Percentiles rank a stretch among this genome's conserved stretches.
Conservation (phyloP, 1,140 invertebrate species). For the Apis laboriosa region DNA sequence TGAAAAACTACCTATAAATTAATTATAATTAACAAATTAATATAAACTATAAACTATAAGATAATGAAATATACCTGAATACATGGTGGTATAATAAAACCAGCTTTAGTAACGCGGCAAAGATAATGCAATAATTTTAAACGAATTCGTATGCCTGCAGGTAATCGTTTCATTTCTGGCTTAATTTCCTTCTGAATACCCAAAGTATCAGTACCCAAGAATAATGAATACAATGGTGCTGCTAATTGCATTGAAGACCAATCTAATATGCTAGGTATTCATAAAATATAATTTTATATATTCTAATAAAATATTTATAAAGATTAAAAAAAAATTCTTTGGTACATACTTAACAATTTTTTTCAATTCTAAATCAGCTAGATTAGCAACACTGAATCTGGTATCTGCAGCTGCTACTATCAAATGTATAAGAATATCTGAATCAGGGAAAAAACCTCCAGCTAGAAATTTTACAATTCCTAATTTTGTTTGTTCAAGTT, state of each 20-base stretch:
- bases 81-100: constrained; percentile 89
- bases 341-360: constrained; percentile 84
- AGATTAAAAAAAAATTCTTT: neutral
- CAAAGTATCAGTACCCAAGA: constrained; percentile 86
- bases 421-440: constrained; percentile 89
- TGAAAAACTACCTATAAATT: constrained; percentile 90
- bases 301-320: constrained; percentile 78
- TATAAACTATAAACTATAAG: constrained; percentile 1
- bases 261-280: constrained; percentile 81
- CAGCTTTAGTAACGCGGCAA: constrained; percentile 89
- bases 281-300: constrained; percentile 3
- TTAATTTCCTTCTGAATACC: constrained; percentile 82
- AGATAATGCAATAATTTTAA: constrained; percentile 93
- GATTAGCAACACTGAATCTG: constrained; percentile 89
- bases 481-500: constrained; percentile 90
- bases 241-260: constrained; percentile 87
- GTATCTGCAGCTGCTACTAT: constrained; percentile 94
- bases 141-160: constrained; percentile 90
- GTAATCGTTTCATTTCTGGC: constrained; percentile 85
- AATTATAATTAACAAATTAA: constrained; percentile 33
- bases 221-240: constrained; percentile 88
- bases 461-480: constrained; percentile 92
- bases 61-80: constrained; percentile 84
- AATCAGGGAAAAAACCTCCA: constrained; percentile 87
- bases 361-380: constrained; percentile 88